These are phyloP conservation scores for Itoplectis maculator DNA, from an alignment of 2,888 invertebrate species.

Conservation along the genomic window DNA sequence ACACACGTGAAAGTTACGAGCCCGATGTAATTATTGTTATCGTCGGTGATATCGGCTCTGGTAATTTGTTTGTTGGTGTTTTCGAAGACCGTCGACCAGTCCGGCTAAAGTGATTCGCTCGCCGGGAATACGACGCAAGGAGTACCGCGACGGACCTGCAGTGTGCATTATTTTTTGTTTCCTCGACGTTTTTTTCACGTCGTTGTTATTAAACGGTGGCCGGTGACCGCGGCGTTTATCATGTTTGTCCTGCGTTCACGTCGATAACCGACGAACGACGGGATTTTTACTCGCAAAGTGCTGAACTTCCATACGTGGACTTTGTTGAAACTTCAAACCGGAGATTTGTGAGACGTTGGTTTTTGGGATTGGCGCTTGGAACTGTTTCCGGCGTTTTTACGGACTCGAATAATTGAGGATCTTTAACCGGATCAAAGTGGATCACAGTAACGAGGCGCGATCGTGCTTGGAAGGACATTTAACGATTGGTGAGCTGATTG, in stretches of 20 bases:
- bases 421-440: constrained; percentile 76
- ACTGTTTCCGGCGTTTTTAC: background rate
- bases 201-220: constrained; percentile 39
- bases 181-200: background rate
- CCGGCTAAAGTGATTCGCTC: background rate
- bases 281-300: constrained; percentile 37
- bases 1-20: too few relatives aligned
- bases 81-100: background rate
- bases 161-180: constrained; percentile 13
- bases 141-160: constrained; percentile 34
- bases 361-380: background rate
- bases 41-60: background rate
- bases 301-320: constrained; percentile 27
- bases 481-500: constrained; percentile 82
- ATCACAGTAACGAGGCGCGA: constrained; percentile 76
- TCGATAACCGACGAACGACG: constrained; percentile 37
- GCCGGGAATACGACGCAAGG: background rate
- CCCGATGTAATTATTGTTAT: too few relatives aligned
- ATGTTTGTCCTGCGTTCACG: constrained; percentile 45
- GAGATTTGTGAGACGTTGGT: too few relatives aligned
- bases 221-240: constrained; percentile 53
- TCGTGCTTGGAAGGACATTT: constrained; percentile 78
- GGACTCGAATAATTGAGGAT: constrained; percentile 12
- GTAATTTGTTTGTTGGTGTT: background rate
- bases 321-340: constrained; percentile 4